Evolutionary conservation across 2,113 vertebrate genomes (phyloP), one percentile per base, ranked within the genome.

Genomic region (Fregetta grallaria): DNA sequence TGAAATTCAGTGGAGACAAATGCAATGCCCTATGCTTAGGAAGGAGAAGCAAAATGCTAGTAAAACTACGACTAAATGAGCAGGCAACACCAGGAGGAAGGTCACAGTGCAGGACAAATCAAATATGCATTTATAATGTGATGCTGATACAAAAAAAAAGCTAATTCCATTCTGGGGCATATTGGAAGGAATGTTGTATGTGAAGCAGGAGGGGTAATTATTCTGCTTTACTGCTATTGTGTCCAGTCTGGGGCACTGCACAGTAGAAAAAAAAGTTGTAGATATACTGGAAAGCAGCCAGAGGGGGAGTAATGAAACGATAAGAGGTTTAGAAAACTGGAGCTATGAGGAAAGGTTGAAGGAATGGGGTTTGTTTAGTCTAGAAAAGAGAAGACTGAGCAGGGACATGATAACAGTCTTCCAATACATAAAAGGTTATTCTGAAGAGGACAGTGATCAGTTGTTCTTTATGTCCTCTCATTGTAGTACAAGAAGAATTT

Each of bases 361-460:
- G 77, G 93, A 92, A 92, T 92, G 77, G 53, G 29, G 23, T 97
- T 96, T 96, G 96, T 97, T 97, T 97, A 96, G 96, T 97, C 96
- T 96, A 80, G 93, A 92, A 83, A 95, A 66, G n/a, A 79, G 85
- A 97, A 93, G 92, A 70, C 58, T 82, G 93, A 86, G 30, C 58
- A 94, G 71, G 52, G 77, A 83, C 82, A 93, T 50, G 78, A 93
- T 95, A 97, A 86, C 71, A 66, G 85, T 70, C 59, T 94, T 96
- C 73, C 26, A 83, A 62, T 70, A 83, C 59, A 88, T 88, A 59
- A 92, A 92, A 93, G 78, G 71, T 76, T 96, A 58, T 86, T 88
- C 67, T 90, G 78, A 92, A 86, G 50, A 76, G 66, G 58, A 62
- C 61, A 50, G 67, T 12, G 29, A 90, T 90, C 80, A 27, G 74